Evolutionary conservation across 2,888 invertebrate species (phyloP).

Genomic region (Hemaris fuciformis): DNA sequence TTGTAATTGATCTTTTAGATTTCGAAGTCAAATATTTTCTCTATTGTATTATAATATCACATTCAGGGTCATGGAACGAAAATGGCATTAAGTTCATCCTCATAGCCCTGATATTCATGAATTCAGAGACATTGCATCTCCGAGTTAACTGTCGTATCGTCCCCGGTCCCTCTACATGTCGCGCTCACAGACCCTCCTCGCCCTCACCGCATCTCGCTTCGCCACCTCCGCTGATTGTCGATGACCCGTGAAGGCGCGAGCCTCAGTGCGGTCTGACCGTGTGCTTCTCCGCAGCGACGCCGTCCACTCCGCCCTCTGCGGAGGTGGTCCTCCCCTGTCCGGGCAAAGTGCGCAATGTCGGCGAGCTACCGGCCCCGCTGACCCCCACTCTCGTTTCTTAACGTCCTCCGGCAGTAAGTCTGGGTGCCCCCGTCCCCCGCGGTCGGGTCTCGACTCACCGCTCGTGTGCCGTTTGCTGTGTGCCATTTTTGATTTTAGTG

Average conservation of each 20-base stretch:
- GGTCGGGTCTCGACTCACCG: slow-evolving; percentile 20
- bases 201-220: slow-evolving; percentile 6
- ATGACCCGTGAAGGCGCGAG: background rate
- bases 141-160: background rate
- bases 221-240: background rate
- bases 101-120: background rate
- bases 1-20: background rate
- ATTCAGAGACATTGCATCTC: background rate
- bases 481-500: slow-evolving; percentile 18
- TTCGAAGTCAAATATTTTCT: background rate
- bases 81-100: background rate
- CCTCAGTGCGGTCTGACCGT: background rate
- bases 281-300: slow-evolving; percentile 46
- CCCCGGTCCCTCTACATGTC: background rate
- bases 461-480: slow-evolving; percentile 31
- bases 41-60: background rate
- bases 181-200: slow-evolving; percentile 3
- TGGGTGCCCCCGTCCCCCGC: slow-evolving; percentile 40
- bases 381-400: slow-evolving; percentile 53
- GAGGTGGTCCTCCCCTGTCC: slow-evolving; percentile 69
- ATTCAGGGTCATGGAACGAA: background rate
- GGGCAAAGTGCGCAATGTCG: slow-evolving; percentile 65
- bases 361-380: slow-evolving; percentile 52
- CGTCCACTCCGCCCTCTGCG: slow-evolving; percentile 46
- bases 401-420: slow-evolving; percentile 51